Conservation (phyloP, 2,888 invertebrate species). For the Steinernema carpocapsae region DNA sequence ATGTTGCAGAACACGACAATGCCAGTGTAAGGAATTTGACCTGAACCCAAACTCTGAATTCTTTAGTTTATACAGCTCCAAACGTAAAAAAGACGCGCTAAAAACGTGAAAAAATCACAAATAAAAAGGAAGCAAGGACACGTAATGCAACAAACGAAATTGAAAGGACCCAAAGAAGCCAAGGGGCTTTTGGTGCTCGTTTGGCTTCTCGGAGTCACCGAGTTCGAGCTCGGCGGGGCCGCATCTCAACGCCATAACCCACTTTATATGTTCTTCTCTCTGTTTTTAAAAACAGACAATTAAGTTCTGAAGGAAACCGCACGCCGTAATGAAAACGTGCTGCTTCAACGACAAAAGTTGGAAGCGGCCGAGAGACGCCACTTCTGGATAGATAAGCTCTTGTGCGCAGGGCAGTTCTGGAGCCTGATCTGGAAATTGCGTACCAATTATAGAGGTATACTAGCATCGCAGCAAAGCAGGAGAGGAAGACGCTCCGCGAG, state of each 20-base stretch:
- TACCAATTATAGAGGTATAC: conserved; percentile 8
- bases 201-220: not conserved
- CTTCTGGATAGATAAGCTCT: not conserved
- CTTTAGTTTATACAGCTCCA: no score
- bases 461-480: not conserved
- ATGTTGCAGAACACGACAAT: no score
- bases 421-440: conserved; percentile 21
- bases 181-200: not conserved
- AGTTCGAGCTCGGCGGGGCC: not conserved
- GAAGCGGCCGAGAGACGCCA: not conserved
- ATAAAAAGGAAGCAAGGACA: no score
- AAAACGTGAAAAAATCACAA: no score
- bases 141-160: no score
- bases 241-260: conserved; percentile 3
- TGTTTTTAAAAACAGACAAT: conserved; percentile 13
- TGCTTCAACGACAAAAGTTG: not conserved
- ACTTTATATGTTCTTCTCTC: not conserved
- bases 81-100: no score
- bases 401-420: not conserved
- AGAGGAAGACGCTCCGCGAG: not conserved
- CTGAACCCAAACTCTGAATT: no score
- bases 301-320: not conserved
- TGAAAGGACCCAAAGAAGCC: no score
- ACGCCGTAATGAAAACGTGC: not conserved
- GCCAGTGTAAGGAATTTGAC: no score